Conservation (phyloP, 1,140 invertebrate species). For the Drosophila takahashii region DNA sequence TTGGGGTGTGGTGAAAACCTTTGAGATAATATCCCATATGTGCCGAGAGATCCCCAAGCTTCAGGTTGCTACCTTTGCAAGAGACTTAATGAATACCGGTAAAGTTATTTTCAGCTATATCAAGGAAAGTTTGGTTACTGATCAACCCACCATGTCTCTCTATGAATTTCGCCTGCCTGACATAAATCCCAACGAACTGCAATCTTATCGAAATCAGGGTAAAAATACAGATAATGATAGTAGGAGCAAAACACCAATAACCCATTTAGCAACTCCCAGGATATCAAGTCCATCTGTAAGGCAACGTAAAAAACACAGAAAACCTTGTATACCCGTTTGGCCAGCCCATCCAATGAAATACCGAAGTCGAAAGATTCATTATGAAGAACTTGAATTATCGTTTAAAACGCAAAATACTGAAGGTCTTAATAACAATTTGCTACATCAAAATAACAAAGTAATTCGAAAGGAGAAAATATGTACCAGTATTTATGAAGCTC, state of each 20-base stretch:
- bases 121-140: not conserved
- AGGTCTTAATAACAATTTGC: not conserved
- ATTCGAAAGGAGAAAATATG: not conserved
- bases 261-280: constrained; percentile 2
- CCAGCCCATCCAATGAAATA: constrained; percentile 26
- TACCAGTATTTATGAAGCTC: not conserved
- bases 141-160: not conserved
- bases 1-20: too few species aligned
- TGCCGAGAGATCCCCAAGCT: constrained; percentile 10
- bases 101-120: not conserved
- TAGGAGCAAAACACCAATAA: not conserved
- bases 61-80: constrained; percentile 16
- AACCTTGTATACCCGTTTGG: constrained; percentile 16
- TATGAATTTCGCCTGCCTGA: constrained; percentile 53
- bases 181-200: not conserved
- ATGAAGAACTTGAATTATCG: constrained; percentile 5
- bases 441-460: not conserved
- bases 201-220: not conserved
- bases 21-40: constrained; percentile 11
- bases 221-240: not conserved
- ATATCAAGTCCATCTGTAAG: too few species aligned
- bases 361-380: constrained; percentile 12
- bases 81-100: not conserved
- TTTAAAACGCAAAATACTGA: not conserved
- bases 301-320: not conserved